These are phyloP conservation scores for Diabrotica balteata DNA, from an alignment of 2,888 invertebrate genomes.

Conservation along the genomic window DNA sequence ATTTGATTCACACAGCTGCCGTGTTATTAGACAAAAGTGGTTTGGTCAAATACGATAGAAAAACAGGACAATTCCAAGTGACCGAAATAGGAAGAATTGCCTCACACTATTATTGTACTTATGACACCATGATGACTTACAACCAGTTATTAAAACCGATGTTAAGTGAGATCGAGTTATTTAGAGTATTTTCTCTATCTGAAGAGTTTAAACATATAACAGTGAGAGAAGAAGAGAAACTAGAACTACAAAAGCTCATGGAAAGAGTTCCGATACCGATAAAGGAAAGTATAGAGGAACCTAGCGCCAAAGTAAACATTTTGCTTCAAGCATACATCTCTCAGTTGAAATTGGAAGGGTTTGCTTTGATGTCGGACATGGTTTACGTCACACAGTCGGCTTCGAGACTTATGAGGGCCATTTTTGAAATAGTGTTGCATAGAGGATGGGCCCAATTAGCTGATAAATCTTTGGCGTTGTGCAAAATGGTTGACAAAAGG, in stretches of 20 bases:
- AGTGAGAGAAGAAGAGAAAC: slow-evolving; percentile 94
- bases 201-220: slow-evolving; percentile 94
- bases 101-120: slow-evolving; percentile 97
- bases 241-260: slow-evolving; percentile 95
- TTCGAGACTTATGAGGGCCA: slow-evolving; percentile 90
- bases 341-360: slow-evolving; percentile 96
- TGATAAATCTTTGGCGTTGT: slow-evolving; percentile 92
- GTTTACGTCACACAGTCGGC: slow-evolving; percentile 99
- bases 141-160: slow-evolving; percentile 96
- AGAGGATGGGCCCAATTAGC: slow-evolving; percentile 95
- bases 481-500: slow-evolving; percentile 98
- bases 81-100: slow-evolving; percentile 97
- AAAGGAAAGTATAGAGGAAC: slow-evolving; percentile 97
- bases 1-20: slow-evolving; percentile 95
- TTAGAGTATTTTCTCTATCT: slow-evolving; percentile 97
- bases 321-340: slow-evolving; percentile 97
- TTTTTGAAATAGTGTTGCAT: slow-evolving; percentile 94
- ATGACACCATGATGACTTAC: slow-evolving; percentile 96
- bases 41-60: slow-evolving; percentile 94
- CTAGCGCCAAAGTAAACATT: slow-evolving; percentile 96
- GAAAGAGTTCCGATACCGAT: slow-evolving; percentile 97
- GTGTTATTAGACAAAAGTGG: slow-evolving; percentile 90
- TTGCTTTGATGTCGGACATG: slow-evolving; percentile 99
- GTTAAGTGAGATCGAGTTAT: slow-evolving; percentile 95
- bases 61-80: slow-evolving; percentile 78